These are phyloP conservation scores for Melanotus villosus DNA, from an alignment of 2,888 invertebrate species.

Conservation along the genomic window DNA sequence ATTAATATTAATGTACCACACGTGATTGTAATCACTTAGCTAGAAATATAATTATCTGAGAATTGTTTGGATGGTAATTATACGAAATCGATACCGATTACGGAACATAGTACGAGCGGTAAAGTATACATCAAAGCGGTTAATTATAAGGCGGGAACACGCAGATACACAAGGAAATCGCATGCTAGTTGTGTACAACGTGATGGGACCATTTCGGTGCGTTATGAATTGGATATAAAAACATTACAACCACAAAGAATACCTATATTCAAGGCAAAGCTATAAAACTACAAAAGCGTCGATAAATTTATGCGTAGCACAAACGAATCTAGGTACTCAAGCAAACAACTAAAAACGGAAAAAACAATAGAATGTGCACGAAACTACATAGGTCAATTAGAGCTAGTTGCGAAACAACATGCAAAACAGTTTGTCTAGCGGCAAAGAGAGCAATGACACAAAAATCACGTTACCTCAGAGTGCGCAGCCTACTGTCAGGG, in stretches of 20 bases:
- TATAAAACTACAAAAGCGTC: no score
- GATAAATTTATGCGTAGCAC: no score
- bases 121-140: neutral
- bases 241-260: no score
- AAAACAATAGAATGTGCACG: no score
- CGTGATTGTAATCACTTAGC: conserved; percentile 25
- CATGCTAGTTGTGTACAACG: no score
- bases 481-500: conserved; percentile 48
- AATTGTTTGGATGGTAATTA: neutral
- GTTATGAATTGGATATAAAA: no score
- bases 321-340: no score
- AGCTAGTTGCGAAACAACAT: conserved; percentile 15
- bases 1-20: conserved; percentile 40
- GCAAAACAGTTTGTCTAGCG: conserved; percentile 27
- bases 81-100: neutral
- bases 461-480: conserved; percentile 49
- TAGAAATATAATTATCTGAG: neutral
- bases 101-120: neutral
- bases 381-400: conserved; percentile 24
- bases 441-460: conserved; percentile 43
- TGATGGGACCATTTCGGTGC: no score
- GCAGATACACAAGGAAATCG: no score
- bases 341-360: no score
- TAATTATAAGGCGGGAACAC: conserved; percentile 6
- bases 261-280: no score